Conservation (phyloP, 1,140 invertebrate genomes). For the Pantala flavescens region DNA sequence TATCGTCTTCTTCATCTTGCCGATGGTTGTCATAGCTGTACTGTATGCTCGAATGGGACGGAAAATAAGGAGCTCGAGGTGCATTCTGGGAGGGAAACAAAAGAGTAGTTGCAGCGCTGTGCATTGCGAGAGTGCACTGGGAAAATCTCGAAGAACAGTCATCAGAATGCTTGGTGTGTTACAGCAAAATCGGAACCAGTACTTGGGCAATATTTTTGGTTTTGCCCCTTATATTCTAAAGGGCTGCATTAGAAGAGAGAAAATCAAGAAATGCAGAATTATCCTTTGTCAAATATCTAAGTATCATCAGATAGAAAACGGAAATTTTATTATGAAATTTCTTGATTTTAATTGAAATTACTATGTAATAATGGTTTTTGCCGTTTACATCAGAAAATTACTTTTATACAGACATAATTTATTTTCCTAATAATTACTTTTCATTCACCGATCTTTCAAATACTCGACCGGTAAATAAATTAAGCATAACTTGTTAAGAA, state of each 20-base stretch:
- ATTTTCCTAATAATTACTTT: no score
- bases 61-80: constrained; percentile 43
- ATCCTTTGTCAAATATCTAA: neutral
- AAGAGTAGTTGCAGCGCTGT: constrained; percentile 40
- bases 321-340: no score
- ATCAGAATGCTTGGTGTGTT: constrained; percentile 71
- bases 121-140: constrained; percentile 51
- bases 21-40: constrained; percentile 63
- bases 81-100: constrained; percentile 29
- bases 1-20: constrained; percentile 71
- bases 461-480: no score
- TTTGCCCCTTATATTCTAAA: neutral
- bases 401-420: no score
- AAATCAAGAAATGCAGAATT: neutral
- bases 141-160: constrained; percentile 59
- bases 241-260: neutral
- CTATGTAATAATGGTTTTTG: no score
- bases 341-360: no score
- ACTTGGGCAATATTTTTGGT: neutral
- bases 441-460: no score
- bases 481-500: no score
- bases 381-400: no score
- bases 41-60: constrained; percentile 69
- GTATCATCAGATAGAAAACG: no score
- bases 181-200: neutral